These are phyloP conservation scores for Chorisops tibialis DNA, from an alignment of 2,888 invertebrate genomes.

Conservation along the genomic window DNA sequence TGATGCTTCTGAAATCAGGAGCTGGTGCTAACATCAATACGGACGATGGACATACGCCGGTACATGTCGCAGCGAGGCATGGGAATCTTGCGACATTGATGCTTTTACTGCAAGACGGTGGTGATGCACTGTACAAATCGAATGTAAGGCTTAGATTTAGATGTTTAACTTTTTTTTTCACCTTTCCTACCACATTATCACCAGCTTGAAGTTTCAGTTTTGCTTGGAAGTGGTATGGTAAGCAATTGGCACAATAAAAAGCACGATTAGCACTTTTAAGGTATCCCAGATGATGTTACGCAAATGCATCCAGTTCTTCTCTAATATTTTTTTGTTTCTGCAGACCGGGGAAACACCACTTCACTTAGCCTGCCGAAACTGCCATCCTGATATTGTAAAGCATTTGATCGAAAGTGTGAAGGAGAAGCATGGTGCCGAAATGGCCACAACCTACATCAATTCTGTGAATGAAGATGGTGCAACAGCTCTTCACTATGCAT, in stretches of 20 bases:
- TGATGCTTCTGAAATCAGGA: slow-evolving; percentile 96
- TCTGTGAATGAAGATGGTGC: slow-evolving; percentile 88
- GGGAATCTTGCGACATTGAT: slow-evolving; percentile 85
- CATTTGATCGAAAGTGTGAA: slow-evolving; percentile 82
- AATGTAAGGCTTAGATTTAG: slow-evolving; percentile 60
- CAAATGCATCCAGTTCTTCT: no score
- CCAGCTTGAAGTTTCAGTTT: slow-evolving; percentile 12
- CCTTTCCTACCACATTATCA: slow-evolving; percentile 11
- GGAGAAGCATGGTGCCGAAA: slow-evolving; percentile 69
- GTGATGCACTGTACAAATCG: slow-evolving; percentile 87
- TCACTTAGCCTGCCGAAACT: slow-evolving; percentile 87
- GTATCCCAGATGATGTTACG: slow-evolving; percentile 15
- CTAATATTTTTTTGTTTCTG: slow-evolving; percentile 20
- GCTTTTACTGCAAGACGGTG: slow-evolving; percentile 87
- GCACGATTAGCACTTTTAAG: slow-evolving; percentile 5
- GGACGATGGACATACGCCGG: slow-evolving; percentile 94
- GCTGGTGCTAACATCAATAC: slow-evolving; percentile 94
- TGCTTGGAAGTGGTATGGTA: slow-evolving; percentile 7
- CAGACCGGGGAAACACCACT: slow-evolving; percentile 93
- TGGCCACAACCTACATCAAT: slow-evolving; percentile 82
- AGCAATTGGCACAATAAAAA: neutral
- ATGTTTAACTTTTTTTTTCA: neutral
- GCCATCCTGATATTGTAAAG: slow-evolving; percentile 79
- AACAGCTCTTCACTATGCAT: slow-evolving; percentile 91
- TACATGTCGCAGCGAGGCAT: slow-evolving; percentile 91